These are phyloP conservation scores for Dunckerocampus dactyliophorus DNA, from an alignment of 2,113 vertebrate species.

Conservation along the genomic window DNA sequence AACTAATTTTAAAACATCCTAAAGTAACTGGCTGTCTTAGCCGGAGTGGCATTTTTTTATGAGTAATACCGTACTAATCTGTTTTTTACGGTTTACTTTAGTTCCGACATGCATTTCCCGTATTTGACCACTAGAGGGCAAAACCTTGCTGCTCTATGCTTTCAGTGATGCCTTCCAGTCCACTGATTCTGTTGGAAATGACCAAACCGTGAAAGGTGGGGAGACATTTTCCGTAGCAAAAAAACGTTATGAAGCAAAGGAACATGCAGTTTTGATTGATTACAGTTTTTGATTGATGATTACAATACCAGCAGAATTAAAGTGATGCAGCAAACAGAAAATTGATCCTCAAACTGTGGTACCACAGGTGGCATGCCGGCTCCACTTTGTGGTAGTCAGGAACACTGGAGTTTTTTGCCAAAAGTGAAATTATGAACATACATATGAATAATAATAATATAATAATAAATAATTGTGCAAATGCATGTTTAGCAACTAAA, in stretches of 20 bases:
- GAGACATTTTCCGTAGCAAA: neutral
- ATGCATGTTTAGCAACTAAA: no score
- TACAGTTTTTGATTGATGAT: no score
- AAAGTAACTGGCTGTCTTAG: neutral
- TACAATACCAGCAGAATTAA: no score
- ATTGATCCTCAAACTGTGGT: no score
- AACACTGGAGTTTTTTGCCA: no score
- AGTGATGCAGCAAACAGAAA: no score
- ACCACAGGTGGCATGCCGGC: no score
- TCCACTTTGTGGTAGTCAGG: no score
- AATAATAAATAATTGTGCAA: neutral
- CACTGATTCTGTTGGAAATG: neutral
- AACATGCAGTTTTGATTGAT: no score
- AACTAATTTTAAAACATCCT: neutral
- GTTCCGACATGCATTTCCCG: neutral
- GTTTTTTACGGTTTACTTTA: neutral
- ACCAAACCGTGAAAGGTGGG: neutral
- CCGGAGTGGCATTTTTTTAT: neutral
- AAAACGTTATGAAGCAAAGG: no score
- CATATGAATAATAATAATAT: no score
- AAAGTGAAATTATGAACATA: no score
- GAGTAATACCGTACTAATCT: neutral
- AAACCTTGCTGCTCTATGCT: neutral
- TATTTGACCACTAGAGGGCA: neutral
- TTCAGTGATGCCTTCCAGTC: slow-evolving; percentile 1